Evolutionary conservation across 1,140 invertebrate genomes (phyloP), one percentile per base, ranked within the genome.

Genomic region (Trichonephila clavipes): DNA sequence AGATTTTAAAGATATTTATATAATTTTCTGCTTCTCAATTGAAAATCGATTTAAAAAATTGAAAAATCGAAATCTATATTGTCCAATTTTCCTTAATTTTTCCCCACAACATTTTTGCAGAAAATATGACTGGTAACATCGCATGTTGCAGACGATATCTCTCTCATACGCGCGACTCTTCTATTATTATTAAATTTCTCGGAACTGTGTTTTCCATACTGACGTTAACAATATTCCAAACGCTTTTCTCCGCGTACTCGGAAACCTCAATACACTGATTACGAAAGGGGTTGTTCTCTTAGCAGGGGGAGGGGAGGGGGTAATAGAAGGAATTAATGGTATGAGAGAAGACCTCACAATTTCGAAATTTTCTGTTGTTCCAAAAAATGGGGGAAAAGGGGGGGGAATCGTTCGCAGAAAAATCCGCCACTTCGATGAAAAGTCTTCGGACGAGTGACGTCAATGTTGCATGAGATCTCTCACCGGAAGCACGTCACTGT

Each of bases 391-490:
- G 34, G 51, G 0, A 12, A 51, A 51, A 51, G 10, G 10, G 21
- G 61, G 24, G 69, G 69, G 28, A 88, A 88, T 7, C 18, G 59
- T 40, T 58, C 69, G 69, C 88, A 69, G 69, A 90, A 66, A 77
- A 90, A 81, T 77, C 18, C 10, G 34, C 66, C 21, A 69, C 62
- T 77, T 90, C 62, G 40, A 51, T 81, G 88, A 90, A 90, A 90
- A 90, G 51, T 72, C n/a, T 81, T 90, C 51, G 34, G 44, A 86
- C 66, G 69, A 66, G 69, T 90, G 88, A 90, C 88, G 88, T 90
- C 88, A 90, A 90, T 90, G 88, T 90, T 77, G 88, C 69, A 81
- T 64, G 88, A 90, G 88, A 81, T 34, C 51, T 59, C 85, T n/a
- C 10, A 69, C 69, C 66, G 88, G 88, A 90, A 90, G 51, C 66